Evolutionary conservation across 2,113 vertebrate species (phyloP), one percentile per base, ranked within the genome.

Genomic region (Xiphophorus hellerii): DNA sequence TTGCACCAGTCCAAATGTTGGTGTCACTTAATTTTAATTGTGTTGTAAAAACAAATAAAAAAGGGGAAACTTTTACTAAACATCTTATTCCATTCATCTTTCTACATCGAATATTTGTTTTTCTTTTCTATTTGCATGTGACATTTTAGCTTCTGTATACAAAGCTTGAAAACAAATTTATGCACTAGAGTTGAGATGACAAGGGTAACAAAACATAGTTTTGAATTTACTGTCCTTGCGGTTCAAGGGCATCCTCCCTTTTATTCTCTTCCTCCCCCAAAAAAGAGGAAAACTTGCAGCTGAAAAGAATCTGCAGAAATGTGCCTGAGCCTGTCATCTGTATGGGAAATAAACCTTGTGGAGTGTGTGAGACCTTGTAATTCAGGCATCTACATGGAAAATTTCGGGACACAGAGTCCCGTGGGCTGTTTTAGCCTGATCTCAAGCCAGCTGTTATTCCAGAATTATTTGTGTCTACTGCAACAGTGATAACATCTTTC

Each of bases 401-500:
- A 42, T 74, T 71, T 85, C 33, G 51, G 44, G 87, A 76, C 44
- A 73, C 68, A 82, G 74, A 76, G 13, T 73, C 82, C 81, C 9
- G 25, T 35, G 74, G 83, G 85, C 10, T 70, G 61, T 68, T 79
- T 80, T 29, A 62, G 64, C 66, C 77, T 80, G 73, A 75, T 86
- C 78, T 70, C 73, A 69, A 64, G 64, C 74, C 88, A 90, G 86
- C 85, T 92, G 86, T 74, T 79, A 25, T 76, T 71, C 51, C 54
- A 44, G 78, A 76, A 82, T 78, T 76, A 74, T 68, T 78, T 79
- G 72, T 62, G 66, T 85, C 78, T 72, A 61, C 68, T 82, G 78
- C 68, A 88, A 77, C 81, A 61, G 69, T 39, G 58, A 72, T 71
- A 80, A 88, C 90, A 87, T 90, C 86, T 90, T 88, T 73, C 37